A percentile compares a stretch with the other conserved stretches of the same genome.
These are phyloP conservation scores for Psix sp. DNA, from an alignment of 1,140 invertebrate species.

Conservation along the genomic window DNA sequence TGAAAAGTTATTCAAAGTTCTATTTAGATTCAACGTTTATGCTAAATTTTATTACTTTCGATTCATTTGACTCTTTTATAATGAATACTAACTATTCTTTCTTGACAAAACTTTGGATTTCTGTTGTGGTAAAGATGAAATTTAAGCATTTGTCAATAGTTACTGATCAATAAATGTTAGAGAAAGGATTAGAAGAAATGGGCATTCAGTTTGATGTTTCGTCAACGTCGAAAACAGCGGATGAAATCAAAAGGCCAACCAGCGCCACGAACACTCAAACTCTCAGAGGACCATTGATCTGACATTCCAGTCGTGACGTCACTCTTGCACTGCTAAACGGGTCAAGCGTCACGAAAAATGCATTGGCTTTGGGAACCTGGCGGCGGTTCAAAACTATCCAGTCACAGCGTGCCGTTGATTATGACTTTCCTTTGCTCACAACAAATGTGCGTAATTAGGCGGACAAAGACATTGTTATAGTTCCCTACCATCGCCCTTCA, in stretches of 20 bases:
- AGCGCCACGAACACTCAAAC: slow-evolving; percentile 60
- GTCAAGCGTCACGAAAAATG: slow-evolving; percentile 69
- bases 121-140: no score
- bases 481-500: slow-evolving; percentile 11
- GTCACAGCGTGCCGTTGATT: slow-evolving; percentile 22
- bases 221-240: slow-evolving; percentile 19
- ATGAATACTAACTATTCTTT: no score
- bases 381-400: slow-evolving; percentile 42
- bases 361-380: slow-evolving; percentile 46
- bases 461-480: slow-evolving; percentile 27
- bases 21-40: no score
- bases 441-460: slow-evolving; percentile 43
- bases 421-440: slow-evolving; percentile 38
- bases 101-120: no score
- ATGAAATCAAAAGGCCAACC: slow-evolving; percentile 49
- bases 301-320: slow-evolving; percentile 68
- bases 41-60: no score
- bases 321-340: slow-evolving; percentile 58
- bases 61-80: no score
- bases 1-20: neutral
- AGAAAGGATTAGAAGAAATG: slow-evolving; percentile 11
- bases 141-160: no score
- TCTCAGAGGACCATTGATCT: slow-evolving; percentile 69
- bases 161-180: no score
- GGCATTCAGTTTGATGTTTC: slow-evolving; percentile 28